Base-by-base conservation (phyloP, 2,113 vertebrate genomes). In the Eurypyga helias region DNA sequence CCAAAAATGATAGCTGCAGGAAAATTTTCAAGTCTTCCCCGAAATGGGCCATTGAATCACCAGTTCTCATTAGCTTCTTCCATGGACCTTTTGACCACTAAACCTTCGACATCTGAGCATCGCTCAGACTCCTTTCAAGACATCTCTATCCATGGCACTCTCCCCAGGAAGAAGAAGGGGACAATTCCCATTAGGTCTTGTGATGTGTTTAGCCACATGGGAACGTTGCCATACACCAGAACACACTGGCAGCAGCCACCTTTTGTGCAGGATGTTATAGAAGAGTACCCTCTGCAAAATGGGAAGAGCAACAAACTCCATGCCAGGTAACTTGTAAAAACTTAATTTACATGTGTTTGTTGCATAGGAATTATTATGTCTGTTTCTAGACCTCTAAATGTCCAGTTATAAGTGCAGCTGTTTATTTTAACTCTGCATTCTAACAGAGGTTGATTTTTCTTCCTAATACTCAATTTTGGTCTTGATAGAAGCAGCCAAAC, bases 1-100 rank as follows among this genome's bases (percentile, higher is more conserved):
- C 92, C 98, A 95, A 99, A 97, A 98, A 99, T 99, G 99, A 99
- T 99, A 99, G 99, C 99, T 45, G 99, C 99, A 25, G 99, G 99
- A 96, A 99, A 99, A 87, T 99, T 99, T 96, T 99, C 99, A 78
- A 99, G 99, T 97, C 98, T 99, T 92, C 99, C 99, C 86, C 98
- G 99, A 98, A 99, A 97, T 77, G 97, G 98, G 95, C 97, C 96
- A 20, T 65, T 98, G 97, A 98, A 98, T 95, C 98, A 97, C 90
- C 98, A 97, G 96, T 96, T 97, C 89, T 97, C 99, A 29, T 95
- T 99, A 76, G 97, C 98, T 91, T 98, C 99, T 17, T 99, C 99
- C 89, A 99, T 99, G 99, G 99, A 99, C 97, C 99, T 99, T 75
- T 97, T 99, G 93, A 99, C 98, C 97, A 98, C 98, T 96, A 99